Evolutionary conservation across 2,888 invertebrate species (phyloP), one percentile per base, ranked within the genome.

Genomic region (Drosophila peninsularis): DNA sequence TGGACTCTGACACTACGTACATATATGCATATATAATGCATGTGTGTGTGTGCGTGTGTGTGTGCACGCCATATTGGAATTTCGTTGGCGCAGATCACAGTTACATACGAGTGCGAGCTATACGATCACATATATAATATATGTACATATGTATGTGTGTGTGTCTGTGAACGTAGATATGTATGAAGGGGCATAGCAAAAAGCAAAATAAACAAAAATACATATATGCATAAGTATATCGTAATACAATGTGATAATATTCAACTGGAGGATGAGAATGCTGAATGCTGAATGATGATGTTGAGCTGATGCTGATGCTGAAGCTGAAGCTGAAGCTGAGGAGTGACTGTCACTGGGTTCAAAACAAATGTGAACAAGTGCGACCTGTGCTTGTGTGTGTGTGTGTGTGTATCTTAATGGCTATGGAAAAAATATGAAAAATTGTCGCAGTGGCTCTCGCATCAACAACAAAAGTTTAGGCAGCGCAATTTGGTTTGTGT

Each of bases 11-110:
- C 77, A 82, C 75, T 50, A 45, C 32, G 32, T 41, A 39, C 21
- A 37, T 34, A n/a, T 21, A 14, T 42, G 13, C 34, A 34, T 21
- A 42, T 21, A 1, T 7, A 13, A 17, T 39, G 10, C 21, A 42
- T 34, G 49, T 66, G 34, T 67, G 19, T 39, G 44, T 60, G 50
- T 54, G 44, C 57, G 24, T 55, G 44, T 55, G 41, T 60, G 41
- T 73, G 47, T 61, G 64, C 64, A 75, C 90, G 90, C 90, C 90
- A 90, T 90, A 82, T 90, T 90, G 88, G 80, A 90, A 86, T 89
- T 90, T 77, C 71, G 78, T 77, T 80, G 78, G 62, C 79, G 62
- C 75, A 78, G 83, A 83, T 86, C 83, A 58, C 81, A 86, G 78
- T 80, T 83, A 65, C 77, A 24, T 50, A 36, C 47, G 37, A 44